Percentiles rank a stretch among this genome's conserved stretches.
Conservation (phyloP, 2,113 vertebrate genomes). For the Galbula dea region DNA sequence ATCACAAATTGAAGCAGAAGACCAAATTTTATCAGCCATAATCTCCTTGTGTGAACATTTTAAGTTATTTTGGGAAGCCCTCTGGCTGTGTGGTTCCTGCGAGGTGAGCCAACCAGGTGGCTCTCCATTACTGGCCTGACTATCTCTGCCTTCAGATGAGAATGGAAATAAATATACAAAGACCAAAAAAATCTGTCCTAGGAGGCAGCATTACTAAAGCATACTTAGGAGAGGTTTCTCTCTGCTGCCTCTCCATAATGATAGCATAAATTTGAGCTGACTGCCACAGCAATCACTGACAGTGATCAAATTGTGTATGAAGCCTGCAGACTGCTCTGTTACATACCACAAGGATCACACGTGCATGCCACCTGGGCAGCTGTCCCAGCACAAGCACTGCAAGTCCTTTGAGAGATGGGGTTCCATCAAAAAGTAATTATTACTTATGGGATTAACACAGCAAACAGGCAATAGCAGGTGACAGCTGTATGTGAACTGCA, state of each 20-base stretch:
- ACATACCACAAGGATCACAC: neutral
- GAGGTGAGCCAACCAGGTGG: neutral
- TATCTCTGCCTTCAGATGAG: neutral
- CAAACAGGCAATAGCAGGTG: neutral
- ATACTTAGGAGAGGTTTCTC: neutral
- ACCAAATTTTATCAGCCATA: neutral
- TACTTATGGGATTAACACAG: neutral
- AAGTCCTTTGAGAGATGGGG: neutral
- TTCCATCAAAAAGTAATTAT: neutral
- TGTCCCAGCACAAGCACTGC: neutral
- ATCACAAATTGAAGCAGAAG: neutral
- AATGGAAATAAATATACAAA: neutral
- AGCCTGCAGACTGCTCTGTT: neutral
- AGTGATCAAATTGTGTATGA: neutral
- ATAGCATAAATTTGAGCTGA: neutral
- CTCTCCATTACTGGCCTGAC: neutral
- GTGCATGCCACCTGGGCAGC: neutral
- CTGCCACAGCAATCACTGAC: neutral
- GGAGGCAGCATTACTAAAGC: neutral
- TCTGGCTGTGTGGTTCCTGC: rapidly evolving
- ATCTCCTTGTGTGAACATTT: neutral
- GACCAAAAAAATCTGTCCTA: neutral
- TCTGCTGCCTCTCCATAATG: neutral
- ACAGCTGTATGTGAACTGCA: too few relatives aligned
- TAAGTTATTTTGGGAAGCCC: neutral